Percentiles rank a stretch among this genome's conserved stretches.
These are phyloP conservation scores for Saturnia pavonia DNA, from an alignment of 2,888 invertebrate genomes.

Conservation along the genomic window DNA sequence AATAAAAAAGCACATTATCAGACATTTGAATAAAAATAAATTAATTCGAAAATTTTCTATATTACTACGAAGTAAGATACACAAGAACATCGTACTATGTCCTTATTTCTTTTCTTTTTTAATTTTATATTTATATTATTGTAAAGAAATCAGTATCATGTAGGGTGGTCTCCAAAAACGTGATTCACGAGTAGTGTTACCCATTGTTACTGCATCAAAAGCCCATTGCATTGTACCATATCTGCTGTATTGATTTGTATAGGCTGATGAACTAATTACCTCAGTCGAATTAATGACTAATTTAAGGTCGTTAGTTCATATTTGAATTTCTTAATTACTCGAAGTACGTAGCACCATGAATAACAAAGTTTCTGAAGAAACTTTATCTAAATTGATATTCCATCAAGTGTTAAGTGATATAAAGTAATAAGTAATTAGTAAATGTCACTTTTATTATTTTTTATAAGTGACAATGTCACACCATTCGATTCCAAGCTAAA, in stretches of 20 bases:
- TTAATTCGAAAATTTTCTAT: no score
- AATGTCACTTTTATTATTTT: no score
- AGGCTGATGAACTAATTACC: constrained; percentile 19
- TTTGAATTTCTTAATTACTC: constrained; percentile 16
- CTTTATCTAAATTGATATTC: background rate
- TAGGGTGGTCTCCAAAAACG: background rate
- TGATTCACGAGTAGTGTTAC: background rate
- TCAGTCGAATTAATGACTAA: constrained; percentile 9
- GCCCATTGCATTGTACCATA: constrained; percentile 7
- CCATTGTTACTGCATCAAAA: background rate
- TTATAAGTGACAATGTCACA: background rate
- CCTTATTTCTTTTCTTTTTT: no score
- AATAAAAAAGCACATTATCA: background rate
- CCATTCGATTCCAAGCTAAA: background rate
- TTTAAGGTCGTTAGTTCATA: constrained; percentile 12
- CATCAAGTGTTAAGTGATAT: background rate
- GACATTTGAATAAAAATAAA: no score
- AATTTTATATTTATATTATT: no score
- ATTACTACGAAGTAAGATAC: no score
- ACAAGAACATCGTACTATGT: no score
- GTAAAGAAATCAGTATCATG: no score
- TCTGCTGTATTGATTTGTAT: constrained; percentile 13
- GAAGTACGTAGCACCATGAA: background rate
- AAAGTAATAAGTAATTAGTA: no score
- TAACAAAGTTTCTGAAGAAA: background rate